A percentile compares a stretch with the other conserved stretches of the same genome.
Evolutionary conservation across 2,888 invertebrate species (phyloP).

Genomic region (Drosophila kambysellisi): DNA sequence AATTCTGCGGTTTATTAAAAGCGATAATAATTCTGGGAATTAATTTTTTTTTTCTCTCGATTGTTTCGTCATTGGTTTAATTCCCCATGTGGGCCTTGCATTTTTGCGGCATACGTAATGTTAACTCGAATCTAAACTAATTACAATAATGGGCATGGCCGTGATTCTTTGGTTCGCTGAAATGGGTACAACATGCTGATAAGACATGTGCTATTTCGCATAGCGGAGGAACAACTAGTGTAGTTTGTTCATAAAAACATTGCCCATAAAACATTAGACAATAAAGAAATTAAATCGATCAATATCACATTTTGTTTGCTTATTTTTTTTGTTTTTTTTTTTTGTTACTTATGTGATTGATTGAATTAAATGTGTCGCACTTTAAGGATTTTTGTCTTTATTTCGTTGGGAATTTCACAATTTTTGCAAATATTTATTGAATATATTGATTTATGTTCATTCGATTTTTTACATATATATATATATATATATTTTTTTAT

Average conservation of each 20-base stretch:
- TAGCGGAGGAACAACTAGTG: constrained; percentile 22
- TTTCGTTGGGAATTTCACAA: not conserved
- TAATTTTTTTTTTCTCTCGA: not conserved
- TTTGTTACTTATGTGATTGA: constrained; percentile 41
- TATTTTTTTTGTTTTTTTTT: not conserved
- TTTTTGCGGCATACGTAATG: constrained; percentile 40
- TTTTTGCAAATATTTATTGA: not conserved
- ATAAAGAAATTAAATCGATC: constrained; percentile 53
- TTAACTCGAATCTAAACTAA: constrained; percentile 50
- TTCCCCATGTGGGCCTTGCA: not conserved
- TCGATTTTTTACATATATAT: not conserved
- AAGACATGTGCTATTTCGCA: constrained; percentile 28
- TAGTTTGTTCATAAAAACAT: constrained; percentile 14
- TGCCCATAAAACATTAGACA: constrained; percentile 33
- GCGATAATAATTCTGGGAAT: constrained; percentile 8
- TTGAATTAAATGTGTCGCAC: constrained; percentile 14
- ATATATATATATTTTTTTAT: not conserved
- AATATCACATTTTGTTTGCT: constrained; percentile 6
- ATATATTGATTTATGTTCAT: constrained; percentile 2
- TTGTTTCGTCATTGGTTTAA: not conserved
- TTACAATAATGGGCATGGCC: constrained; percentile 72
- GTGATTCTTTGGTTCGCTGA: constrained; percentile 34
- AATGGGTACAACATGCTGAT: constrained; percentile 56
- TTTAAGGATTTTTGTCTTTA: constrained; percentile 6
- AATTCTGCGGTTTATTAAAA: not conserved